phyloP scores from a whole-genome alignment of 2,888 invertebrate species.

The Drosophila parthenogenetica region DNA sequence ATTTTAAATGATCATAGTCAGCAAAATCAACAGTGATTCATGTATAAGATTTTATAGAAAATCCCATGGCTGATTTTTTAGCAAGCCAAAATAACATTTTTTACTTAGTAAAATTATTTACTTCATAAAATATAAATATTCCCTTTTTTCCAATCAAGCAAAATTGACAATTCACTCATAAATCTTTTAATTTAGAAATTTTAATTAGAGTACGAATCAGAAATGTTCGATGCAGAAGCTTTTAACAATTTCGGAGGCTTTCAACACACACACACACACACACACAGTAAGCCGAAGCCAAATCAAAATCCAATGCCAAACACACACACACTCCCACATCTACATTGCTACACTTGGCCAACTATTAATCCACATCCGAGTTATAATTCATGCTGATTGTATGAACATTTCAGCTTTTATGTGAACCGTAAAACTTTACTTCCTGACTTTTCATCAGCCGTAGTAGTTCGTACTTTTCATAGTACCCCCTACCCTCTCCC shows the following conservation, averaged over 20 bases:
- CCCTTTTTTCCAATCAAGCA: conserved; percentile 5
- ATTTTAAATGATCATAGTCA: too few relatives aligned
- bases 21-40: too few relatives aligned
- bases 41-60: too few relatives aligned
- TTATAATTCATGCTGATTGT: conserved; percentile 82
- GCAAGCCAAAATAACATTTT: too few relatives aligned
- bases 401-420: conserved; percentile 80
- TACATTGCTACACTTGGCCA: conserved; percentile 45
- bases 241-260: conserved; percentile 43
- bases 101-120: too few relatives aligned
- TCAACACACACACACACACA: background rate
- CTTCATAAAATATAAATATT: background rate
- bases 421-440: conserved; percentile 81
- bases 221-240: conserved; percentile 35
- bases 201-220: conserved; percentile 47
- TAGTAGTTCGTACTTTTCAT: conserved; percentile 23
- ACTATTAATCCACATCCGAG: conserved; percentile 81
- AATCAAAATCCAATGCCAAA: conserved; percentile 27
- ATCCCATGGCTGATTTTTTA: too few relatives aligned
- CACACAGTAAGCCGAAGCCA: conserved; percentile 40
- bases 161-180: conserved; percentile 12
- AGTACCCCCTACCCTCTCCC: background rate
- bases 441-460: conserved; percentile 78
- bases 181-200: conserved; percentile 26
- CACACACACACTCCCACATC: conserved; percentile 9